Conservation (phyloP, 2,113 vertebrate genomes). For the Poeciliopsis occidentalis region DNA sequence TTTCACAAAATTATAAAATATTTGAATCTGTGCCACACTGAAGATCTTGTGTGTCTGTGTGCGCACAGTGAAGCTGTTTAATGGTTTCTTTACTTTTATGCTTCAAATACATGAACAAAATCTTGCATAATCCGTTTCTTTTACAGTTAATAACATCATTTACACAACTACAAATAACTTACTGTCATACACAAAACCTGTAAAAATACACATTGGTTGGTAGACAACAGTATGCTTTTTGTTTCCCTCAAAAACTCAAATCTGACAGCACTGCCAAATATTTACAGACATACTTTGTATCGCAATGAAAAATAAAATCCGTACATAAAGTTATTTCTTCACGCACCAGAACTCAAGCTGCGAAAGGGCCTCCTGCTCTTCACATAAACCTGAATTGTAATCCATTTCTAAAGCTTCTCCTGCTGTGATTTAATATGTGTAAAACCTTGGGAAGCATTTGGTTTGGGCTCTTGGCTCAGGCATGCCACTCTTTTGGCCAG, state of each 20-base stretch:
- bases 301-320: background rate
- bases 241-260: background rate
- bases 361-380: background rate
- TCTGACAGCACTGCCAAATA: too few species aligned
- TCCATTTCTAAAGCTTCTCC: background rate
- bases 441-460: conserved; percentile 19
- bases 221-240: background rate
- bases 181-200: background rate
- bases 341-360: background rate
- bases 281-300: background rate
- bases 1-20: too few species aligned
- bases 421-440: background rate
- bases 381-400: background rate
- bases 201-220: too few species aligned
- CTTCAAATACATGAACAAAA: background rate
- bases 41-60: background rate
- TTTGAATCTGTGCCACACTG: too few species aligned
- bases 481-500: conserved; percentile 29
- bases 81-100: background rate
- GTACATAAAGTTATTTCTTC: background rate
- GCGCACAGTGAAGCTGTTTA: background rate
- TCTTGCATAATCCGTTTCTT: too few species aligned
- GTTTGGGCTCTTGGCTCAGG: conserved; percentile 44
- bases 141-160: background rate
- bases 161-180: background rate